phyloP scores from a whole-genome alignment of 2,113 vertebrate species.

The Cebus imitator region DNA sequence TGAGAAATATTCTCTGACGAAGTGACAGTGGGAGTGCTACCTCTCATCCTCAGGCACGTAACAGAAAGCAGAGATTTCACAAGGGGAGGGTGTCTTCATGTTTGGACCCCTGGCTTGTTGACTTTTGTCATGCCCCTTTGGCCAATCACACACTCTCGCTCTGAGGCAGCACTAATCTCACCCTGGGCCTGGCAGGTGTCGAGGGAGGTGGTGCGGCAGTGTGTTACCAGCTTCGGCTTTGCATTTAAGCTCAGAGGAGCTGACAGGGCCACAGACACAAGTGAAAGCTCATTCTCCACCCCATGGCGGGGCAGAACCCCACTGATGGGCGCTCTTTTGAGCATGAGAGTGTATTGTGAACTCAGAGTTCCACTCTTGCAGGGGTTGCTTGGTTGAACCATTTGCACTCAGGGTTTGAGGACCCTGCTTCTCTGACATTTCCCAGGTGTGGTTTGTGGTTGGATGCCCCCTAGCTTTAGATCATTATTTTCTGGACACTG shows the following conservation, averaged over 20 bases:
- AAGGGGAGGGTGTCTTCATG: background rate
- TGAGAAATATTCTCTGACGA: background rate
- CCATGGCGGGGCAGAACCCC: background rate
- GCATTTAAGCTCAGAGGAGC: background rate
- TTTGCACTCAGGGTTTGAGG: background rate
- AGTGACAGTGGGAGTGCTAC: background rate
- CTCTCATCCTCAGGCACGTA: background rate
- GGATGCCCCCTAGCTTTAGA: background rate
- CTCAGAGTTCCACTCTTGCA: too few relatives aligned
- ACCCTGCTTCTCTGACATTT: background rate
- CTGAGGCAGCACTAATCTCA: background rate
- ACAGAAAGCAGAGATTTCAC: background rate
- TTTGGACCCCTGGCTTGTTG: background rate
- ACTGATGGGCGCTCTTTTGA: background rate
- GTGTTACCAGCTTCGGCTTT: background rate
- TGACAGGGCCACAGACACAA: accelerated
- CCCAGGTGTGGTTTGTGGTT: background rate
- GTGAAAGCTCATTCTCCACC: background rate
- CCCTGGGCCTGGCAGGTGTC: background rate
- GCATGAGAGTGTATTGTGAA: background rate
- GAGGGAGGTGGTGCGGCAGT: background rate
- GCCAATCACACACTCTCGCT: background rate
- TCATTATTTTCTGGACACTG: background rate
- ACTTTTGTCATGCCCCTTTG: background rate
- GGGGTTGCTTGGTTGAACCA: background rate